These are phyloP conservation scores for Fistularia tabacaria DNA, from an alignment of 2,797 vertebrate genomes.

Conservation along the genomic window DNA sequence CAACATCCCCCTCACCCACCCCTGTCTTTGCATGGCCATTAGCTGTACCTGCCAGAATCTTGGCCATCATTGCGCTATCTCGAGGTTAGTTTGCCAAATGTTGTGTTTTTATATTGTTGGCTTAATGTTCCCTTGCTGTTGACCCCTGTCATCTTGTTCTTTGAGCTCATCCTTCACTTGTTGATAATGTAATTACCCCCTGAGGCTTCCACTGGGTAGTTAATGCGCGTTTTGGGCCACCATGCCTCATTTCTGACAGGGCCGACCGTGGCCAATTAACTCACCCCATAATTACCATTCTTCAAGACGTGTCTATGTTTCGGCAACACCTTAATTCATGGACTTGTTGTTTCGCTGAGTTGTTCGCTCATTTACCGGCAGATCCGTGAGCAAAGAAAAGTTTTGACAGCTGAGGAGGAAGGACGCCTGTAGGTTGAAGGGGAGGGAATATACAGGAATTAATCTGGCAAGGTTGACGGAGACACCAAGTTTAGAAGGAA, in stretches of 20 bases:
- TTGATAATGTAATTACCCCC: conserved; percentile 32
- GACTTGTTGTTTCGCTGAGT: not conserved
- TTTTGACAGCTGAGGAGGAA: conserved; percentile 2
- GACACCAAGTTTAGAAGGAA: conserved; percentile 15
- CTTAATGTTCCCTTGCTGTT: conserved; percentile 8
- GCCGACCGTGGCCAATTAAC: conserved; percentile 2
- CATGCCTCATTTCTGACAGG: not conserved
- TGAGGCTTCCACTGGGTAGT: not conserved
- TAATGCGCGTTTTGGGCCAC: conserved; percentile 1
- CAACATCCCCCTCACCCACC: not conserved
- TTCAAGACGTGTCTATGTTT: not conserved
- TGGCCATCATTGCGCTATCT: conserved; percentile 1
- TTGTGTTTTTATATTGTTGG: conserved; percentile 1
- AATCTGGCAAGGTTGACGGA: not conserved
- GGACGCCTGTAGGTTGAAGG: not conserved
- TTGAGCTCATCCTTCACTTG: conserved; percentile 28
- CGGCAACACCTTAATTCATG: not conserved
- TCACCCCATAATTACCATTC: conserved; percentile 6
- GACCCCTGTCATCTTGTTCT: conserved; percentile 16
- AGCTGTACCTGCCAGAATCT: conserved; percentile 9
- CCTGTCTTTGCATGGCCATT: not conserved
- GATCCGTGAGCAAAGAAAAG: not conserved
- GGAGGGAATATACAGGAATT: not conserved
- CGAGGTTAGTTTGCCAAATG: conserved; percentile 16
- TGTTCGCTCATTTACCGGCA: not conserved